Evolutionary conservation across 2,797 vertebrate species (phyloP).

Genomic region (Chelon labrosus): DNA sequence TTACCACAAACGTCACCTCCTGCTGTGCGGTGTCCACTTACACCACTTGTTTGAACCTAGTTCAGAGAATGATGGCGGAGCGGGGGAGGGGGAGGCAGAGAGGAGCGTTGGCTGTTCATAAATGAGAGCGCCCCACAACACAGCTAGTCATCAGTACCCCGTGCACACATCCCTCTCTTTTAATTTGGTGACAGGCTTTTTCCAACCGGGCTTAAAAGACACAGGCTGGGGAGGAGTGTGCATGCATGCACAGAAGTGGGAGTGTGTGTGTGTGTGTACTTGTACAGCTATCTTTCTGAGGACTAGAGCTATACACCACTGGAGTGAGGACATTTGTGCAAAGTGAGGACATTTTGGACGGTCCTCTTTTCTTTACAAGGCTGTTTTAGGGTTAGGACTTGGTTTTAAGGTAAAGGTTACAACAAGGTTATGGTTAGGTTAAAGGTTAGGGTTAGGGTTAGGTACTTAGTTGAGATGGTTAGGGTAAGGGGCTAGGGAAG

Average conservation of each 20-base stretch:
- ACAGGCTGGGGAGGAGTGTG: slow-evolving; percentile 3
- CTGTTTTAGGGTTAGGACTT: too few relatives aligned
- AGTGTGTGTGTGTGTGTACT: not conserved
- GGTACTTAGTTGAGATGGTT: too few relatives aligned
- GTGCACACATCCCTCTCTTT: slow-evolving; percentile 34
- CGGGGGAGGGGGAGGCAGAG: slow-evolving; percentile 11
- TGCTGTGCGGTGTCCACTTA: slow-evolving; percentile 23
- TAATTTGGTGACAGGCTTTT: slow-evolving; percentile 49
- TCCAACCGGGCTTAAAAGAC: slow-evolving; percentile 29
- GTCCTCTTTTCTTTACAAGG: too few relatives aligned
- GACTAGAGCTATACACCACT: too few relatives aligned
- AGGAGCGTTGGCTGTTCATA: slow-evolving; percentile 27
- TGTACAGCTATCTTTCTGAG: too few relatives aligned
- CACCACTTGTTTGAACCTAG: slow-evolving; percentile 31
- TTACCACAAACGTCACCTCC: slow-evolving; percentile 35
- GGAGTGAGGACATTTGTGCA: too few relatives aligned
- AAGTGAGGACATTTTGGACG: too few relatives aligned
- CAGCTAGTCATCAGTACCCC: slow-evolving; percentile 30
- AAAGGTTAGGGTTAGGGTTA: too few relatives aligned
- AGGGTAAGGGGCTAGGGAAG: too few relatives aligned
- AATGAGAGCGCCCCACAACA: slow-evolving; percentile 35
- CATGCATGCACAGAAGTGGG: not conserved
- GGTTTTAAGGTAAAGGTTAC: too few relatives aligned
- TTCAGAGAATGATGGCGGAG: slow-evolving; percentile 11
- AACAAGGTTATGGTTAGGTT: too few relatives aligned